Evolutionary conservation across 2,888 invertebrate species (phyloP).

Genomic region (Dendrolimus houi): DNA sequence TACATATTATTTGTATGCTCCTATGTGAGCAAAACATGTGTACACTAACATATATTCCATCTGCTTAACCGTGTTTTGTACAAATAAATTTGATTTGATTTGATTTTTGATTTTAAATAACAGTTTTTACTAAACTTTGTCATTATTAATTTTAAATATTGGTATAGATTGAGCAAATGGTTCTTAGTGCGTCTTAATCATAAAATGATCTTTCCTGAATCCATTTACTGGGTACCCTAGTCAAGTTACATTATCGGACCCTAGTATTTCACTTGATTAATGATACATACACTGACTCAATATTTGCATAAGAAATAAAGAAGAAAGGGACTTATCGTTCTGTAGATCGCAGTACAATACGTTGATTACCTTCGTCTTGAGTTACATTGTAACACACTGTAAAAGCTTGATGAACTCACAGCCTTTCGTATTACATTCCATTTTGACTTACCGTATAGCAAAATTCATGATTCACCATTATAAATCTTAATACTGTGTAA

Average conservation of each 20-base stretch:
- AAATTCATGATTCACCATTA: background rate
- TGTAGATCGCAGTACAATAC: slow-evolving; percentile 49
- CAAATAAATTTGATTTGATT: too few relatives aligned
- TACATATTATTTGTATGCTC: too few relatives aligned
- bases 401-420: background rate
- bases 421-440: background rate
- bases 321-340: slow-evolving; percentile 61
- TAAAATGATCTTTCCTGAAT: too few relatives aligned
- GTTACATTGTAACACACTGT: slow-evolving; percentile 18
- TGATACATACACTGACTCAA: slow-evolving; percentile 67
- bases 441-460: background rate
- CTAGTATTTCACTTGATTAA: slow-evolving; percentile 48
- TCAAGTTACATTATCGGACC: background rate
- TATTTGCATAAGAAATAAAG: slow-evolving; percentile 74
- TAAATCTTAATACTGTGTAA: background rate
- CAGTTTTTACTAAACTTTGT: too few relatives aligned
- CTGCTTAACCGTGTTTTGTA: too few relatives aligned
- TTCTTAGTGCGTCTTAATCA: too few relatives aligned
- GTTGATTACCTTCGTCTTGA: slow-evolving; percentile 52
- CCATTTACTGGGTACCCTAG: too few relatives aligned
- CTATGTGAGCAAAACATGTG: too few relatives aligned
- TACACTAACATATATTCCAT: too few relatives aligned
- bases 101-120: too few relatives aligned
- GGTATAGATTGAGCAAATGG: too few relatives aligned
- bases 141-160: too few relatives aligned